A percentile compares a stretch with the other conserved stretches of the same genome.
Conservation (phyloP, 1,140 invertebrate genomes). For the Penaeus indicus region DNA sequence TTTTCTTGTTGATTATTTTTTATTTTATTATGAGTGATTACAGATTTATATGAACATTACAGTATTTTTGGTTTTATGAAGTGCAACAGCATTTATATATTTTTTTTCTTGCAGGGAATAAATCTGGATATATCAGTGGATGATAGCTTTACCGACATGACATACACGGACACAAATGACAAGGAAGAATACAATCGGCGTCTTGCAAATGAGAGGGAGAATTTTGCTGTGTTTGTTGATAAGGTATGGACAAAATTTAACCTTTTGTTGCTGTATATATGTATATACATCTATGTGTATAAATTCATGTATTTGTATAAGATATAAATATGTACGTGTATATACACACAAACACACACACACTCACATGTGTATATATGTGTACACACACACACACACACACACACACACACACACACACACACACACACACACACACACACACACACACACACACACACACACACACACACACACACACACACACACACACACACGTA, state of each 20-base stretch:
- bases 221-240: slow-evolving; percentile 56
- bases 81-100: not conserved
- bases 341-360: too few relatives aligned
- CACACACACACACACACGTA: too few relatives aligned
- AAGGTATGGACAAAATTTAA: slow-evolving; percentile 35
- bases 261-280: not conserved
- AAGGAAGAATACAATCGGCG: slow-evolving; percentile 44
- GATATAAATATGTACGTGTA: too few relatives aligned
- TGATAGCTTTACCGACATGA: slow-evolving; percentile 58
- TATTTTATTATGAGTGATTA: not conserved
- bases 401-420: too few relatives aligned
- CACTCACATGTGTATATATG: too few relatives aligned
- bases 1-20: not conserved
- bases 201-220: slow-evolving; percentile 49
- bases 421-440: too few relatives aligned
- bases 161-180: slow-evolving; percentile 49
- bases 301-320: too few relatives aligned
- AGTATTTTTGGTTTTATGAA: not conserved
- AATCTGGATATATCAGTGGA: slow-evolving; percentile 50
- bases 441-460: too few relatives aligned
- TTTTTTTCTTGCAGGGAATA: slow-evolving; percentile 35
- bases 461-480: too few relatives aligned
- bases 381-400: too few relatives aligned
- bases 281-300: too few relatives aligned
- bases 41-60: not conserved